Base-by-base conservation (phyloP, 2,113 vertebrate genomes). In the Parus major region DNA sequence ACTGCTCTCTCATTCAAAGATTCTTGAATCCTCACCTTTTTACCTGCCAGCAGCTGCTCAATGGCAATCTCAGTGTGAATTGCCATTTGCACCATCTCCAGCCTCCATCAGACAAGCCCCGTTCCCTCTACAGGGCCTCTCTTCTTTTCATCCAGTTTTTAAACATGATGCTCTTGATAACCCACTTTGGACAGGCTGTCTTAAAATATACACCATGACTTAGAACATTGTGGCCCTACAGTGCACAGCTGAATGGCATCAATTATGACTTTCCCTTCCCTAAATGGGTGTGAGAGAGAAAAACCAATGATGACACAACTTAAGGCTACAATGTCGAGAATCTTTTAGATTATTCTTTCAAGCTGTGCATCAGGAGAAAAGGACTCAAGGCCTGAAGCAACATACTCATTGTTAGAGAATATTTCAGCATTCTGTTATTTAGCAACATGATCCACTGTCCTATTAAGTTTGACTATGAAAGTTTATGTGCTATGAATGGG, bases 11-110 rank as follows among this genome's bases (percentile, higher is more conserved):
- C 50, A 85, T 21, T 75, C 25, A 66, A 14, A 82, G 10, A 75
- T 29, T 47, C n/a, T 52, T 33, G 42, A 90, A 46, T 33, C 23
- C 63, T 71, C 64, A 55, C 21, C 41, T 82, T 77, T 64, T 60
- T 47, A 66, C 47, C 41, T 72, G 61, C 42, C 53, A 65, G 61
- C 10, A 68, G 53, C 39, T 16, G 59, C 35, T 73, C 55, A 55
- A 3, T 0, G 11, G 27, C 47, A 11, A n/a, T n/a, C 44, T 79
- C 41, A 46, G 29, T 18, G 6, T 4, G 0, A 35, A 14, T 2
- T 60, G 56, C 35, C 39, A n/a, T 28, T 35, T 60, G 49, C 29
- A 41, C 24, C 18, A n/a, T 8, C 49, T 75, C 27, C 35, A 75
- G 27, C 17, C 31, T 61, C 42, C 28, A 42, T 14, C 17, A 8